phyloP scores from a whole-genome alignment of 2,113 vertebrate species.

The Poeciliopsis occidentalis region DNA sequence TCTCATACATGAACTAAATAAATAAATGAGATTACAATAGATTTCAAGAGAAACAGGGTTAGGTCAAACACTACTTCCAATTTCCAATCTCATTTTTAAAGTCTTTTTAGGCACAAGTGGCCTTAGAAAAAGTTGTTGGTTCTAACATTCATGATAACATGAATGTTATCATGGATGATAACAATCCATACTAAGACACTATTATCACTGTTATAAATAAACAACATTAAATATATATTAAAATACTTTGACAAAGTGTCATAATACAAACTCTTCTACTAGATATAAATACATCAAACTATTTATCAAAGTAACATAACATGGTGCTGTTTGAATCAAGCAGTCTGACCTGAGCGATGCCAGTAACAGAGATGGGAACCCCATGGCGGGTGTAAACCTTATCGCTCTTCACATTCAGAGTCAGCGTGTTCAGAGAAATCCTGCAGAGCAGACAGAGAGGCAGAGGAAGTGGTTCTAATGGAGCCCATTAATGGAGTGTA shows the following conservation, averaged over 20 bases:
- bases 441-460: constrained; percentile 56
- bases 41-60: neutral
- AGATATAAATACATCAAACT: neutral
- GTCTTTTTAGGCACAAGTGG: no score
- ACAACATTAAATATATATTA: no score
- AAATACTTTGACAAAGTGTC: no score
- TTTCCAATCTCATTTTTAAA: no score
- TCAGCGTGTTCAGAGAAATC: constrained; percentile 93
- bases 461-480: constrained; percentile 1
- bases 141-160: no score
- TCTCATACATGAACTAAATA: neutral
- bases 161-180: no score
- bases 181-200: neutral
- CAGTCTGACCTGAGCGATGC: constrained; percentile 89
- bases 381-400: constrained; percentile 93
- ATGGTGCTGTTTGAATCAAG: neutral
- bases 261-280: neutral
- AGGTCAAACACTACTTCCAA: no score
- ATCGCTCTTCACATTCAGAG: constrained; percentile 93
- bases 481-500: neutral
- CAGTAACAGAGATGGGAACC: constrained; percentile 92
- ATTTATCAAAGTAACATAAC: neutral
- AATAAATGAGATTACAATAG: neutral
- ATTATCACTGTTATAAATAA: neutral
- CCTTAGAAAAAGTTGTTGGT: no score